A percentile compares a stretch with the other conserved stretches of the same genome.
phyloP scores from a whole-genome alignment of 2,113 vertebrate genomes.

The Archocentrus centrarchus region DNA sequence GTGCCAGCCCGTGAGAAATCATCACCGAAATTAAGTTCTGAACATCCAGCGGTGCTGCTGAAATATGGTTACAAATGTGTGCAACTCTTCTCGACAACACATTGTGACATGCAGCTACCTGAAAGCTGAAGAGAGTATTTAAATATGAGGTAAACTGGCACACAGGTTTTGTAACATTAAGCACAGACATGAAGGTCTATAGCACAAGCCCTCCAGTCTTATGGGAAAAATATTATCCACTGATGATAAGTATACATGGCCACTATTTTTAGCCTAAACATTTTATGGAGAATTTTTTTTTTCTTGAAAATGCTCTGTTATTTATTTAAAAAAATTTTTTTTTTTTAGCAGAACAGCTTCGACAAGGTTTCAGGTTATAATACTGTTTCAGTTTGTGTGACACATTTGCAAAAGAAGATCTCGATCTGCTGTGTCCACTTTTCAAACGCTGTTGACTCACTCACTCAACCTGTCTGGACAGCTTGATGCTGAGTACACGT shows the following conservation, averaged over 20 bases:
- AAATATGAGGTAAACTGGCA: not conserved
- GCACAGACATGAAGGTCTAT: not conserved
- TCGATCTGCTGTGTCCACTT: not conserved
- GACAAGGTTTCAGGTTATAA: not conserved
- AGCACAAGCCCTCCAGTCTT: not conserved
- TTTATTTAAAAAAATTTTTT: too few species aligned
- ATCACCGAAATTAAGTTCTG: not conserved
- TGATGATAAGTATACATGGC: not conserved
- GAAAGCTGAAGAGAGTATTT: not conserved
- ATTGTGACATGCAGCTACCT: conserved; percentile 2
- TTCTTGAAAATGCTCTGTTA: too few species aligned
- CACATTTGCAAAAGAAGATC: not conserved
- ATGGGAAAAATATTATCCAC: not conserved
- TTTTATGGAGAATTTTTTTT: not conserved
- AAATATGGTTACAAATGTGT: not conserved
- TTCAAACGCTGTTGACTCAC: conserved; percentile 22
- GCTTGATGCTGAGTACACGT: not conserved
- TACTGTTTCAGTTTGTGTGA: not conserved
- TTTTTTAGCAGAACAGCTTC: not conserved
- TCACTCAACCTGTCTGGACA: conserved; percentile 37
- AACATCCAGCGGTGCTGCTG: not conserved
- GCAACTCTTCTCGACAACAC: not conserved
- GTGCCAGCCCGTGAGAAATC: not conserved
- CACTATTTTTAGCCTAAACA: not conserved
- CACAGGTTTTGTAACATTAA: not conserved